Evolutionary conservation across 2,888 invertebrate genomes (phyloP).

Genomic region (Arenicola marina): DNA sequence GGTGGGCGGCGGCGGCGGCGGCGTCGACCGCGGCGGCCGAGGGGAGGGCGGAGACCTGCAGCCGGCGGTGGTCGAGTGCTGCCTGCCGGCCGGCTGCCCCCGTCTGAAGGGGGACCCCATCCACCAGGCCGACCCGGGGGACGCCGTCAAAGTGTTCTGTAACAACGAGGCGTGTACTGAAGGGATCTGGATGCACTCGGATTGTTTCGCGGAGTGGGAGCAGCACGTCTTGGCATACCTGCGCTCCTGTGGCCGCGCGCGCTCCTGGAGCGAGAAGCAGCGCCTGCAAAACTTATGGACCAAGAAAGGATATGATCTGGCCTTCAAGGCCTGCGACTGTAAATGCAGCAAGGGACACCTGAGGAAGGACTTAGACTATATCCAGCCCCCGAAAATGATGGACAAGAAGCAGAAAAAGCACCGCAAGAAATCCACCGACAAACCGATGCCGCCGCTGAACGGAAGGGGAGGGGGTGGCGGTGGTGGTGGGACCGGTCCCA

Average conservation of each 20-base stretch:
- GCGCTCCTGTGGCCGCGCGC: slow-evolving; percentile 86
- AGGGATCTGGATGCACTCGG: slow-evolving; percentile 93
- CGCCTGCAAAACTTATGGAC: slow-evolving; percentile 95
- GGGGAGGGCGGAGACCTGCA: neutral
- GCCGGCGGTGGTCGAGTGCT: neutral
- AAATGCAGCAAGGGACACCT: slow-evolving; percentile 90
- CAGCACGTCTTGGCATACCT: slow-evolving; percentile 84
- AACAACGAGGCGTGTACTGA: slow-evolving; percentile 89
- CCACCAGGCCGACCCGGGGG: slow-evolving; percentile 47
- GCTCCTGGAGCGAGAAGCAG: slow-evolving; percentile 94
- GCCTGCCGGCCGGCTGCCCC: neutral
- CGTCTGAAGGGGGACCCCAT: slow-evolving; percentile 20
- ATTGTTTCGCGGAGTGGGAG: slow-evolving; percentile 95
- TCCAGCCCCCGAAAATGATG: slow-evolving; percentile 67
- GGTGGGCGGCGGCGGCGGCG: too few relatives aligned
- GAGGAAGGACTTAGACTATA: slow-evolving; percentile 93
- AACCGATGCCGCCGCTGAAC: neutral
- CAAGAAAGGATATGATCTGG: slow-evolving; percentile 95
- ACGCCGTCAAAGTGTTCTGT: slow-evolving; percentile 84
- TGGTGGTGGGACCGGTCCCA: neutral
- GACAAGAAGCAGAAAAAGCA: neutral
- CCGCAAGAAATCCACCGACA: neutral
- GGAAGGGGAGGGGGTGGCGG: slow-evolving; percentile 64
- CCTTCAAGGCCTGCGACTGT: slow-evolving; percentile 85
- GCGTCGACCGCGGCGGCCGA: neutral